phyloP scores from a whole-genome alignment of 2,113 vertebrate genomes.

The Pogonocichla stellata region DNA sequence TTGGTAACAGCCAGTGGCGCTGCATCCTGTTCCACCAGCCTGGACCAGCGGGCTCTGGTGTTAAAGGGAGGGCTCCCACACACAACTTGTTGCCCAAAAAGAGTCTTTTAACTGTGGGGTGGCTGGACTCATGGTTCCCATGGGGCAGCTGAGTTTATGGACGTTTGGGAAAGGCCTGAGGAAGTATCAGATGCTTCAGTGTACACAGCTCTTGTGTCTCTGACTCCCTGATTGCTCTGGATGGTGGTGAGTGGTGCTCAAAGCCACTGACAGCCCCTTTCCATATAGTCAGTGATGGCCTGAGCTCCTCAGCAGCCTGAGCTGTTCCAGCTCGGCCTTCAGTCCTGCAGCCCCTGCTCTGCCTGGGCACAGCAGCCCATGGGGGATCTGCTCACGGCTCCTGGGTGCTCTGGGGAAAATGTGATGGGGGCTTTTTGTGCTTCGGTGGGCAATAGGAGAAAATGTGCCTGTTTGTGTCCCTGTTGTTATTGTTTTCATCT shows the following conservation, averaged over 20 bases:
- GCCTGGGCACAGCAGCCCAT: rapidly evolving
- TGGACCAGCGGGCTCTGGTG: rapidly evolving
- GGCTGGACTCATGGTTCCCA: rapidly evolving
- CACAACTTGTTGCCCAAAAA: not conserved
- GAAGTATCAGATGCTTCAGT: not conserved
- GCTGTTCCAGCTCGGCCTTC: not conserved
- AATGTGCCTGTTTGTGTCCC: not conserved
- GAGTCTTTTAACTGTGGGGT: not conserved
- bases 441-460: not conserved
- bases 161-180: not conserved
- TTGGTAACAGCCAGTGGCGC: not conserved
- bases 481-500: not conserved
- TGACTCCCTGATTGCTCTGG: not conserved
- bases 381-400: not conserved
- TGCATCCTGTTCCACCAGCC: not conserved
- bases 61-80: not conserved
- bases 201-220: rapidly evolving
- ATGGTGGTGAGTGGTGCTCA: not conserved
- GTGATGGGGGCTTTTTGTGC: not conserved
- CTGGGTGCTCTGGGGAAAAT: not conserved
- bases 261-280: not conserved
- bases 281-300: rapidly evolving
- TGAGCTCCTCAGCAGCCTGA: not conserved
- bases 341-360: not conserved
- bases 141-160: not conserved